A percentile compares a stretch with the other conserved stretches of the same genome.
Evolutionary conservation across 2,113 vertebrate species (phyloP).

Genomic region (Chaetodon trifascialis): DNA sequence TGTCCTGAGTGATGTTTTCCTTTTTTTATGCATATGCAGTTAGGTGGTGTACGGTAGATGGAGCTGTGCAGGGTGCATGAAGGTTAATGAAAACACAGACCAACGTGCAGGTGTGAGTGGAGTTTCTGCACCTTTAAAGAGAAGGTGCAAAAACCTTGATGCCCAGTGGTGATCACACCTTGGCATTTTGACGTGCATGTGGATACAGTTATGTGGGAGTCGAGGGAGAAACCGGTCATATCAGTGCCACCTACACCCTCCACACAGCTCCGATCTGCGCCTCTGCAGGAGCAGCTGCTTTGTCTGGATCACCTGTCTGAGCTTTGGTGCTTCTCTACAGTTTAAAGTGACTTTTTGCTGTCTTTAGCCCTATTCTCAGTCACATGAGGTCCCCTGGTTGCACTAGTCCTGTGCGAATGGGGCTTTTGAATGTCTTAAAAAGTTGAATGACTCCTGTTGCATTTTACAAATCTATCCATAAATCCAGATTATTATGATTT

Average conservation of each 20-base stretch:
- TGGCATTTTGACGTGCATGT: slow-evolving; percentile 3
- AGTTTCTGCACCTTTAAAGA: not conserved
- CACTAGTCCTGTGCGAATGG: no score
- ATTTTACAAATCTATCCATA: no score
- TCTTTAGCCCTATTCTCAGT: not conserved
- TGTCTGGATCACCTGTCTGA: not conserved
- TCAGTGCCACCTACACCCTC: not conserved
- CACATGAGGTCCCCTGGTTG: no score
- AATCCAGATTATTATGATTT: not conserved
- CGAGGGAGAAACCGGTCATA: not conserved
- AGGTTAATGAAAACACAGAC: not conserved
- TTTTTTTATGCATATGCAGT: not conserved
- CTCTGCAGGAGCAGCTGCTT: not conserved
- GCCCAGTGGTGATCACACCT: not conserved
- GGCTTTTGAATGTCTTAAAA: not conserved
- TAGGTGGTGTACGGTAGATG: no score
- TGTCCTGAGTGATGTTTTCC: not conserved
- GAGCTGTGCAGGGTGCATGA: not conserved
- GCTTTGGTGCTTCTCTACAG: not conserved
- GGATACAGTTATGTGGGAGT: slow-evolving; percentile 1
- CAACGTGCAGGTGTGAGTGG: not conserved
- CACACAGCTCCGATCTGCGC: not conserved
- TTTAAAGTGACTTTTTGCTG: not conserved
- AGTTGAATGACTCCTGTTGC: no score
- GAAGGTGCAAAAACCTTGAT: slow-evolving; percentile 10